Evolutionary conservation across 2,888 invertebrate species (phyloP).

Genomic region (Drosophila cracens): DNA sequence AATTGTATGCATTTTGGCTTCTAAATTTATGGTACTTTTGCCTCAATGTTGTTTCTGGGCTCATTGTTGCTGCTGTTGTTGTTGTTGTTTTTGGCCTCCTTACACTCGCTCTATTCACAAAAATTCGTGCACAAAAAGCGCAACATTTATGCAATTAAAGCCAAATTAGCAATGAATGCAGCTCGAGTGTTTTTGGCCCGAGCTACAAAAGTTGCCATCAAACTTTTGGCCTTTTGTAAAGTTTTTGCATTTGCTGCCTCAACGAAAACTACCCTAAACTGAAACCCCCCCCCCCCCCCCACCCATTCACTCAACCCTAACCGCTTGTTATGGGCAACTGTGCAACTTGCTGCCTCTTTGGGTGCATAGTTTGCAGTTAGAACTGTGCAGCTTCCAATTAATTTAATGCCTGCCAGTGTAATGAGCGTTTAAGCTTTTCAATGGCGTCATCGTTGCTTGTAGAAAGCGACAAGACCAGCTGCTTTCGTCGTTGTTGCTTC

Average conservation of each 20-base stretch:
- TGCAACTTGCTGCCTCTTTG: constrained; percentile 41
- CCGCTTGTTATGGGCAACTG: constrained; percentile 45
- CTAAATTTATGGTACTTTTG: constrained; percentile 69
- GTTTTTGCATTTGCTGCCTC: constrained; percentile 64
- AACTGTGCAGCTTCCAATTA: constrained; percentile 76
- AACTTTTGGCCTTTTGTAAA: constrained; percentile 80
- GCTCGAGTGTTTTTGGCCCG: constrained; percentile 74
- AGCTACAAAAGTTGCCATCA: constrained; percentile 79
- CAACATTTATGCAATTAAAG: constrained; percentile 82
- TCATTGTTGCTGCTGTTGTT: constrained; percentile 31
- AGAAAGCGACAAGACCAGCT: constrained; percentile 53
- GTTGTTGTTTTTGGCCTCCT: constrained; percentile 11
- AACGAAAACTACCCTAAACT: constrained; percentile 21
- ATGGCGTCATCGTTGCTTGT: constrained; percentile 58
- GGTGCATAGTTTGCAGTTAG: constrained; percentile 61
- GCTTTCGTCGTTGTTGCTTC: constrained; percentile 15
- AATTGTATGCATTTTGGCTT: constrained; percentile 58
- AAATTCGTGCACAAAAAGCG: constrained; percentile 76
- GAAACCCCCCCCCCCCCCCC: no score
- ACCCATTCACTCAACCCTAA: constrained; percentile 2
- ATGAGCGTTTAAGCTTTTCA: constrained; percentile 79
- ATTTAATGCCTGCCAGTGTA: constrained; percentile 81
- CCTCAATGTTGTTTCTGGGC: constrained; percentile 15
- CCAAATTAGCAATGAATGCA: constrained; percentile 82
- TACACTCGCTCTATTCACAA: constrained; percentile 37